These are phyloP conservation scores for Argopecten irradians DNA, from an alignment of 1,140 invertebrate species.

Conservation along the genomic window DNA sequence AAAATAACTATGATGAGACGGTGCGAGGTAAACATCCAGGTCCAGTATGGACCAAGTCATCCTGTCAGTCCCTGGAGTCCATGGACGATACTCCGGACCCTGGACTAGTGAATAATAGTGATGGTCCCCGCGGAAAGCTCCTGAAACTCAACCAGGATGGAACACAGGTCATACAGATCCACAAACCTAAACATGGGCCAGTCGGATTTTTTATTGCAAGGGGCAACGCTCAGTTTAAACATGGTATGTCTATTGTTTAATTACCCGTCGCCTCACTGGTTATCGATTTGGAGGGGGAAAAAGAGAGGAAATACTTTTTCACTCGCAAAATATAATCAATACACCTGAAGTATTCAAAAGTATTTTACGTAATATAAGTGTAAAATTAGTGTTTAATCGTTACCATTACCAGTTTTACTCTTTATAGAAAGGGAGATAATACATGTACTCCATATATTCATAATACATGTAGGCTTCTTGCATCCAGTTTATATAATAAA, in stretches of 20 bases:
- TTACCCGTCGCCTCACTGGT: neutral
- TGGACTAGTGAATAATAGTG: conserved; percentile 8
- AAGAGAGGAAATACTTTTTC: neutral
- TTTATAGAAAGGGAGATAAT: no score
- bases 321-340: neutral
- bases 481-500: no score
- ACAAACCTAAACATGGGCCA: conserved; percentile 67
- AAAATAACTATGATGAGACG: neutral
- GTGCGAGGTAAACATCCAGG: neutral
- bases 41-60: neutral
- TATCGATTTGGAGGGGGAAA: neutral
- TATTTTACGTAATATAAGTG: no score
- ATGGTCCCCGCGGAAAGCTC: conserved; percentile 61
- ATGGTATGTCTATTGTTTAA: conserved; percentile 63
- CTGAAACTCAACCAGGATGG: conserved; percentile 68
- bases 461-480: no score
- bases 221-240: conserved; percentile 69
- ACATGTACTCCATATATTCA: no score
- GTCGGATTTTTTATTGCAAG: conserved; percentile 75
- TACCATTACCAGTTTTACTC: no score
- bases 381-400: no score
- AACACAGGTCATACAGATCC: conserved; percentile 68
- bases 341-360: no score
- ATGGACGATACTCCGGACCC: neutral
- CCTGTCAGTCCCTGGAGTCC: conserved; percentile 12